Base-by-base conservation (phyloP, 2,797 vertebrate genomes). In the Gallinago nigripennis region DNA sequence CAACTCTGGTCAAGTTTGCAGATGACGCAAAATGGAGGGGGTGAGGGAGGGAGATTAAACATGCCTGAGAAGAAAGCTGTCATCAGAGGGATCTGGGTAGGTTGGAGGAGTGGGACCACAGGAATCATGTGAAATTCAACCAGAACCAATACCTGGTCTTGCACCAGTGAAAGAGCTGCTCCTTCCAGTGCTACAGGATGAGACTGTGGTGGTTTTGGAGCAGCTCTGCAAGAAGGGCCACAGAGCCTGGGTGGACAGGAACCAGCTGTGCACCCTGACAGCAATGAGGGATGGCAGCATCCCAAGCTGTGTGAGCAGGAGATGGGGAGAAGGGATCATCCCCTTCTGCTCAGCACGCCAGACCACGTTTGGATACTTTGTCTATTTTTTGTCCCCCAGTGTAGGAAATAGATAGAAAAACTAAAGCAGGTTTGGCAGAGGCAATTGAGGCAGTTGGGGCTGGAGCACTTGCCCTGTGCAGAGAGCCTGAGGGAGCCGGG, bases 31-130 rank as follows among this genome's bases (percentile, higher is more conserved):
- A 72, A 83, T 7, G 21, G 7, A 54, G 9, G 21, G 18, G 11
- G 28, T 6, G 12, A 39, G 18, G 18, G 27, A 45, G 25, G 41
- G 24, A 46, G 15, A 63, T 17, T 51, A 30, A 51, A 30, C 27
- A 13, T 11, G 7, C 10, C 18, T 46, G 37, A 81, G 63, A 63
- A 61, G 37, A 66, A 16, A 53, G 23, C 5, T 35, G 33, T 25
- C 10, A 30, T 53, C 28, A 53, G 51, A 53, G 16, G 28, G 6
- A 30, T 53, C 28, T 53, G 28, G 46, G 16, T 16, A 54, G 8
- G 5, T n/a, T 68, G 54, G 27, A 79, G n/a, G 31, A 64, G 14
- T 31, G n/a, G 30, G 46, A 24, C 0, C 0, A 37, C 30, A 63
- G 30, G 9, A 87, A 7, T 16, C 10, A 10, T 11, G 25, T 79